These are phyloP conservation scores for Ischnura elegans DNA, from an alignment of 2,888 invertebrate genomes.

Conservation along the genomic window DNA sequence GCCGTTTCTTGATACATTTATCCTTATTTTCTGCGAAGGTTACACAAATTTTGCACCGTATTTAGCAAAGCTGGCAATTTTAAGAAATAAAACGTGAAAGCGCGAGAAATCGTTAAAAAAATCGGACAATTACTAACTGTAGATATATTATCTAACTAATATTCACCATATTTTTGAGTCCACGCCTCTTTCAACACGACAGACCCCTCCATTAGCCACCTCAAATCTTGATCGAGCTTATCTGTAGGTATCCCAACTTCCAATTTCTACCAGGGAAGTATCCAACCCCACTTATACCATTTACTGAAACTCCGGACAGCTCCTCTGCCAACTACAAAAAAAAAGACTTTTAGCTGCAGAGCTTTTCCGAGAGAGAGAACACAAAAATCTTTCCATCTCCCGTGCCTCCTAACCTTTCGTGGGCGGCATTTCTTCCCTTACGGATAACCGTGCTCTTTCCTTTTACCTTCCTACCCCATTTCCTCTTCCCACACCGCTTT, in stretches of 20 bases:
- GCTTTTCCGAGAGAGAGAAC: not conserved
- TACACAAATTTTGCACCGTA: too few species aligned
- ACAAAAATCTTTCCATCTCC: not conserved
- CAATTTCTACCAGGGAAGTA: not conserved
- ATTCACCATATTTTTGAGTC: too few species aligned
- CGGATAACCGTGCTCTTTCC: not conserved
- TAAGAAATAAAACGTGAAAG: too few species aligned
- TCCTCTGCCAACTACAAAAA: not conserved
- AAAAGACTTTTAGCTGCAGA: slow-evolving; percentile 20
- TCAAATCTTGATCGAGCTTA: not conserved
- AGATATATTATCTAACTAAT: too few species aligned
- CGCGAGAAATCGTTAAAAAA: too few species aligned
- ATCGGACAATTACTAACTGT: too few species aligned
- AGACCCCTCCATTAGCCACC: not conserved
- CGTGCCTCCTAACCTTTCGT: not conserved
- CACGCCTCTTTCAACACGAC: slow-evolving; percentile 10
- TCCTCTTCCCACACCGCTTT: not conserved
- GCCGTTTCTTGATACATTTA: too few species aligned
- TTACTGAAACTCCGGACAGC: not conserved
- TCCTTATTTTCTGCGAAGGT: too few species aligned
- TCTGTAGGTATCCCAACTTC: not conserved
- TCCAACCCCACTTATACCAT: not conserved
- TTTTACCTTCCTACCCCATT: not conserved
- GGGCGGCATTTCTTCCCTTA: not conserved
- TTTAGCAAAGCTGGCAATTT: too few species aligned